Base-by-base conservation (phyloP, 2,888 invertebrate genomes). In the Phortica okadai region DNA sequence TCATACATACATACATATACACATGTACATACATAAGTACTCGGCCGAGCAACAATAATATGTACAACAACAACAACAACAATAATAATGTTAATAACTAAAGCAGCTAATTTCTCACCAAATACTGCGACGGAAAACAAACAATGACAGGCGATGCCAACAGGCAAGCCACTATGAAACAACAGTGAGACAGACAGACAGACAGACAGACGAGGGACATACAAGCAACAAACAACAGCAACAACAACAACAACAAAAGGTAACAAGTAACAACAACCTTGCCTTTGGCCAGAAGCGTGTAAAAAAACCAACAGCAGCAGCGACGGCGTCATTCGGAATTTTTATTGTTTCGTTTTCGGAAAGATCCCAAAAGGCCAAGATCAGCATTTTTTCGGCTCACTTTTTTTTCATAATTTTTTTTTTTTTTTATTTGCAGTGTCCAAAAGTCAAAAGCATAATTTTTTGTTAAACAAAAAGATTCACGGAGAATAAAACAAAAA, bases 71-170 rank as follows among this genome's bases (percentile, higher is more conserved):
- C 78, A 81, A 85, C 83, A 58, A 79, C 33, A 77, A 76, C 73
- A 77, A 77, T 56, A 44, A 83, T 78, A 79, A 84, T 80, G 80
- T 87, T 85, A 88, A 85, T 85, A 85, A 85, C 87, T 85, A 82
- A 85, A 85, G 86, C 85, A 85, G 85, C 85, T 85, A 85, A 88
- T 85, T 85, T 85, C 85, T 88, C 85, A 85, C 87, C 84, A 78
- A 81, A 85, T 85, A 82, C 4, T 16, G 25, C 79, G 81, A 16
- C 41, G 58, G 14, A 66, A 66, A 33, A 66, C 66, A 42, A 66
- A 66, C 66, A 66, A 66, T 66, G 42, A 5, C 66, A 66, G 59
- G 16, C n/a, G n/a, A 10, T 7, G 59, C 8, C 33, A 74, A 45
- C 74, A 66, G 50, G 78, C 67, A 74, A 56, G 50, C 79, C 58